A percentile compares a stretch with the other conserved stretches of the same genome.
These are phyloP conservation scores for Aplodontia rufa DNA, from an alignment of 2,113 vertebrate species.

Conservation along the genomic window DNA sequence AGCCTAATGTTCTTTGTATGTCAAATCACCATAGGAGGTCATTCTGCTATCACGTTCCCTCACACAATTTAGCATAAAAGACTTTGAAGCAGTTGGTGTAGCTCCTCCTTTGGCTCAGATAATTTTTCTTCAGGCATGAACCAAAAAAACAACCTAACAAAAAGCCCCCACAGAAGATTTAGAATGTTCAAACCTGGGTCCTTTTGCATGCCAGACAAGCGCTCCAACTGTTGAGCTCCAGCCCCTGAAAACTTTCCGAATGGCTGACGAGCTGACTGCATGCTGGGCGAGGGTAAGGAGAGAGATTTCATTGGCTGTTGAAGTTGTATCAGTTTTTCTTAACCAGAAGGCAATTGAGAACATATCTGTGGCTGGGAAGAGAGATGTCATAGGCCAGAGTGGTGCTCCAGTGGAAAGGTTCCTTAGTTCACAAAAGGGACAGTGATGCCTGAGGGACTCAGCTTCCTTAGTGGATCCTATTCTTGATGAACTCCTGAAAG, in stretches of 20 bases:
- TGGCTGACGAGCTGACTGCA: neutral
- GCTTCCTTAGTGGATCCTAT: neutral
- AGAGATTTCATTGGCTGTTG: neutral
- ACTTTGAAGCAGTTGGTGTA: neutral
- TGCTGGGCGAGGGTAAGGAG: neutral
- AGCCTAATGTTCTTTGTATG: neutral
- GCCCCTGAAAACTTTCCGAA: slow-evolving; percentile 4
- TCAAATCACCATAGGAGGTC: neutral
- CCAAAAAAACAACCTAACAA: neutral
- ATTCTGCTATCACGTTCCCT: neutral
- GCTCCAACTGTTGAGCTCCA: too few relatives aligned
- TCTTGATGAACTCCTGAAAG: neutral
- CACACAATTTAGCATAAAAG: neutral
- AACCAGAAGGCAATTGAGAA: neutral
- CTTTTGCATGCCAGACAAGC: too few relatives aligned
- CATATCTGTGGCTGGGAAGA: neutral
- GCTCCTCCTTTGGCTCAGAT: neutral
- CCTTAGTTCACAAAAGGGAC: neutral
- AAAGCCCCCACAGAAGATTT: neutral
- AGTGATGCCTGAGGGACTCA: neutral
- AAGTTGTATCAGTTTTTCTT: neutral
- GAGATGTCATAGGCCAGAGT: neutral
- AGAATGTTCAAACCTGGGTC: too few relatives aligned
- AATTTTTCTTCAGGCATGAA: neutral
- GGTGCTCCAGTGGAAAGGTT: neutral